Evolutionary conservation across 2,888 invertebrate species (phyloP).

Genomic region (Chloroclystis v-ata): DNA sequence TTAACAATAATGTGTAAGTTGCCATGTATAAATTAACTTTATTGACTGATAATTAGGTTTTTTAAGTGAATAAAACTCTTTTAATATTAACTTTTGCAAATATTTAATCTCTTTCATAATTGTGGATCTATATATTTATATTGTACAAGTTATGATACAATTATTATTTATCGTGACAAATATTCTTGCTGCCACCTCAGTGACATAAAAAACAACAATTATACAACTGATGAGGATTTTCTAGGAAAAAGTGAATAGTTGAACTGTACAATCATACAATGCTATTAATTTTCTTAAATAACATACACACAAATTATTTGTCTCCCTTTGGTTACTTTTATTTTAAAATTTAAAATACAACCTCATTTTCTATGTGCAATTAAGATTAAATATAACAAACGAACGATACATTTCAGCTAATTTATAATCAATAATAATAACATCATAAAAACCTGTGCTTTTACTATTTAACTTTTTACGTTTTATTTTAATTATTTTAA

Average conservation of each 20-base stretch:
- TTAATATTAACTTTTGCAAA: conserved; percentile 75
- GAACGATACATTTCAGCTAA: conserved; percentile 50
- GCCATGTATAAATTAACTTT: conserved; percentile 42
- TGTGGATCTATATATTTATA: conserved; percentile 79
- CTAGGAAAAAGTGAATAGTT: conserved; percentile 56
- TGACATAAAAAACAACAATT: conserved; percentile 56
- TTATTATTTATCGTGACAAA: conserved; percentile 65
- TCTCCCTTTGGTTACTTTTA: conserved; percentile 62
- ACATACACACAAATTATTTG: conserved; percentile 77
- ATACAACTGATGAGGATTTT: conserved; percentile 52
- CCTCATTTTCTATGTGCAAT: conserved; percentile 76
- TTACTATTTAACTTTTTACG: conserved; percentile 59
- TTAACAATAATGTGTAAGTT: conserved; percentile 40
- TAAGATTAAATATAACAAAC: conserved; percentile 58
- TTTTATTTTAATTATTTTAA: conserved; percentile 30
- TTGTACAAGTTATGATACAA: conserved; percentile 65
- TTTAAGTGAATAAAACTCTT: conserved; percentile 55
- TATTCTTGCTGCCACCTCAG: conserved; percentile 48
- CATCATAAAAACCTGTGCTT: conserved; percentile 60
- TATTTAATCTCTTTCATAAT: conserved; percentile 80
- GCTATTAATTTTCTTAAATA: conserved; percentile 63
- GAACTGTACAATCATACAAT: conserved; percentile 64
- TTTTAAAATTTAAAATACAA: conserved; percentile 65
- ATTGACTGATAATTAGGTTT: conserved; percentile 45
- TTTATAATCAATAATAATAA: conserved; percentile 47